Conservation (phyloP, 2,113 vertebrate species). For the Trogon surrucura region DNA sequence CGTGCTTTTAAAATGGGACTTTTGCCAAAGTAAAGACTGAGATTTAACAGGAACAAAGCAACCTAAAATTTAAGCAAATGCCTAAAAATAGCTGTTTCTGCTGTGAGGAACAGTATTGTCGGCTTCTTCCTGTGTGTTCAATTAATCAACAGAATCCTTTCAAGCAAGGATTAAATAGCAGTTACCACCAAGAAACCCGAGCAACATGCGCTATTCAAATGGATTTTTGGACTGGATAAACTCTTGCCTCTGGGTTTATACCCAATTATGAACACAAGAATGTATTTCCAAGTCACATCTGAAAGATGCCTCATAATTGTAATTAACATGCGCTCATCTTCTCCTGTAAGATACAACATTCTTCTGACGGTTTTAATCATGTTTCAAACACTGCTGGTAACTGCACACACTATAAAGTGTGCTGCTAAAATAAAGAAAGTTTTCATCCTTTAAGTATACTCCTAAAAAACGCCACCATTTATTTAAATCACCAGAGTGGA, state of each 20-base stretch:
- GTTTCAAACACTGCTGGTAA: background rate
- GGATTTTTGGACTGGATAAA: constrained; percentile 7
- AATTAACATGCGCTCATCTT: background rate
- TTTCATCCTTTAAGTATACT: background rate
- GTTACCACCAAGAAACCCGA: constrained; percentile 3
- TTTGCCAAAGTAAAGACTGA: constrained; percentile 27
- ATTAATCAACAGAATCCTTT: constrained; percentile 45
- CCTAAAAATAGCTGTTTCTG: constrained; percentile 53
- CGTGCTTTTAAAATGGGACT: background rate
- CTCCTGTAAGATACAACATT: background rate
- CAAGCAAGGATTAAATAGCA: constrained; percentile 31
- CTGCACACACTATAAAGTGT: background rate
- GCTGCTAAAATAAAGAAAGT: background rate
- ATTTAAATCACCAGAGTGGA: background rate
- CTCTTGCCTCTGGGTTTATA: background rate
- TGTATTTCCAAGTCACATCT: background rate
- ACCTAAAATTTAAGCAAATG: constrained; percentile 29
- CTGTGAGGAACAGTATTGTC: background rate
- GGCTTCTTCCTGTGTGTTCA: constrained; percentile 38
- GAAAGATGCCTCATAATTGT: background rate
- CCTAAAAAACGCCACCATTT: background rate
- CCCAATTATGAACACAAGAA: background rate
- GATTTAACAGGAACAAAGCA: constrained; percentile 46
- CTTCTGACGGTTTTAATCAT: background rate
- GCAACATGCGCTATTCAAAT: background rate